These are phyloP conservation scores for Phaonia tiefii DNA, from an alignment of 2,888 invertebrate species.

Conservation along the genomic window DNA sequence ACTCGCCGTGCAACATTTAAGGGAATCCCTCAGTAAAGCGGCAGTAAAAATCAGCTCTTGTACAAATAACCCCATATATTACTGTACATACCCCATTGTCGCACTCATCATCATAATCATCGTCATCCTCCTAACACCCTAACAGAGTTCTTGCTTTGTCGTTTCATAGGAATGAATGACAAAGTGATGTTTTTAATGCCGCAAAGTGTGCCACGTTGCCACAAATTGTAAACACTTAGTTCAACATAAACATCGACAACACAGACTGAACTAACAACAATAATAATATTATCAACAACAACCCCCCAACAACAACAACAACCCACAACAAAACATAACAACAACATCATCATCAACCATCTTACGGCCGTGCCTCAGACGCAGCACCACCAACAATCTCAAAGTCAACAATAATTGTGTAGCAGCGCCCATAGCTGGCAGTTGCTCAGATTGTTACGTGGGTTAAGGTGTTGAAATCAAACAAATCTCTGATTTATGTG, in stretches of 20 bases:
- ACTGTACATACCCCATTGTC: no score
- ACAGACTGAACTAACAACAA: background rate
- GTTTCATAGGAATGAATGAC: background rate
- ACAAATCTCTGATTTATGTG: no score
- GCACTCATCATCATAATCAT: background rate
- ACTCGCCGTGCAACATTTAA: constrained; percentile 7
- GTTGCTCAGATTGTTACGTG: no score
- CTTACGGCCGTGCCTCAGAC: no score
- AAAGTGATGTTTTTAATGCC: background rate
- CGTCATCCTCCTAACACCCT: background rate
- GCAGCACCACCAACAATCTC: no score
- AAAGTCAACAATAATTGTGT: no score
- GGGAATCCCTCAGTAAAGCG: background rate
- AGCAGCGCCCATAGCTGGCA: no score
- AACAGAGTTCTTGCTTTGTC: no score
- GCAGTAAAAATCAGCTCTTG: background rate
- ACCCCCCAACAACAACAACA: no score
- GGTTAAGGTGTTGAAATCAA: no score
- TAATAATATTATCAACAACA: no score
- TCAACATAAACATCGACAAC: constrained; percentile 41
- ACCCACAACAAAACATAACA: background rate
- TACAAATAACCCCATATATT: constrained; percentile 10
- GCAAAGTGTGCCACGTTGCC: constrained; percentile 60
- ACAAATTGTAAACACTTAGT: constrained; percentile 62
- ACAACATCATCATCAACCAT: background rate